Evolutionary conservation across 2,888 invertebrate genomes (phyloP), one percentile per base, ranked within the genome.

Genomic region (Dynastes grantii): DNA sequence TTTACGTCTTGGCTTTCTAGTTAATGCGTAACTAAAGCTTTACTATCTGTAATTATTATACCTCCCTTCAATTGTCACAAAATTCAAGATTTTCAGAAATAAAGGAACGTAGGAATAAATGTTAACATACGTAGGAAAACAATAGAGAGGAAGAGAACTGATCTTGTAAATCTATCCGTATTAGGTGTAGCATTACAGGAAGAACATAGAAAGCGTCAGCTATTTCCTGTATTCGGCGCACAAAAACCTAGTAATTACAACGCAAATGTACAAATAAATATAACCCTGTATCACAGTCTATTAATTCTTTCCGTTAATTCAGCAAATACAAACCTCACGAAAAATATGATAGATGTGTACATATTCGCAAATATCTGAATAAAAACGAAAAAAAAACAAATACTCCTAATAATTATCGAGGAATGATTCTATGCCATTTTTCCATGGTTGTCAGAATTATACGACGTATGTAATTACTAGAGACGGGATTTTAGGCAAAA

Each of bases 171-270:
- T 16, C 11, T 40, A 13, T 37, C 40, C 40, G 64, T 37, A 40
- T n/a, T 13, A 64, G 37, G 64, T 37, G 13, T 37, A 64, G 32
- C 13, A 70, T 70, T 70, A 70, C 70, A 53, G 70, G 70, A 70
- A 70, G 55, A 70, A 53, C 51, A 70, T 70, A 53, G 70, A 70
- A 70, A 70, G 70, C 53, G 70, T 11, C 29, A 32, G 53, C 53
- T 53, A 70, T 55, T 70, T 70, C 70, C 70, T 70, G 70, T 70
- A 16, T 53, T 4, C n/a, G 1, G 27, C 8, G 32, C n/a, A 70
- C 70, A 70, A 70, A 70, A 70, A 70, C 51, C 32, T 5, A 70
- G 32, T 29, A 70, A 70, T 53, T 49, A 68, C 45, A 70, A 51
- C 55, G 55, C 55, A 55, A 55, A 70, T 29, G 53, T 51, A 70